Conservation (phyloP, 2,113 vertebrate genomes). For the Boleophthalmus pectinirostris region DNA sequence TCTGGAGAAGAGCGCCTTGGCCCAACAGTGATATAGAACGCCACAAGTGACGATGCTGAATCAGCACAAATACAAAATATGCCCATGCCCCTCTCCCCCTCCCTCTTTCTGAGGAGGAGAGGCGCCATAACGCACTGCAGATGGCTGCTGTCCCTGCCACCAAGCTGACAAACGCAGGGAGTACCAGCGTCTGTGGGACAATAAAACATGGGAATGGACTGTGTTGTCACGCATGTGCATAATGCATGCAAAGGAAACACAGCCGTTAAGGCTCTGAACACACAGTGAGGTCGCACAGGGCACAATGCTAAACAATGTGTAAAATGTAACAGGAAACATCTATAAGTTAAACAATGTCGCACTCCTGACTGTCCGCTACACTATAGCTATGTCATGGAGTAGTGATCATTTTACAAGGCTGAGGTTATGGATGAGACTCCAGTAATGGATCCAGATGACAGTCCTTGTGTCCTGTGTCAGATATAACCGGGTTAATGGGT, state of each 20-base stretch:
- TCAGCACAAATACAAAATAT: conserved; percentile 77
- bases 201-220: conserved; percentile 4
- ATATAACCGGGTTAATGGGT: background rate
- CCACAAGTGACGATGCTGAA: conserved; percentile 59
- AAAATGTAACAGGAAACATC: conserved; percentile 8
- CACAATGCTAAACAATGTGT: conserved; percentile 4
- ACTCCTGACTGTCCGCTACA: conserved; percentile 18
- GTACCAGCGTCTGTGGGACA: conserved; percentile 13
- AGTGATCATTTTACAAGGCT: conserved; percentile 12
- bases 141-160: conserved; percentile 75
- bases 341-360: conserved; percentile 3
- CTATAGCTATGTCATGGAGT: conserved; percentile 1
- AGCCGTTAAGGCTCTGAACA: background rate
- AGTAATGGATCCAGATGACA: background rate
- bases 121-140: conserved; percentile 77
- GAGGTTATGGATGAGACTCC: conserved; percentile 2
- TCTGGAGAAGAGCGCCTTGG: conserved; percentile 33
- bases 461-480: background rate
- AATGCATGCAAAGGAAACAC: background rate
- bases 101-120: conserved; percentile 37
- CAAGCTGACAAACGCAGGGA: conserved; percentile 65
- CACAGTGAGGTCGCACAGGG: background rate
- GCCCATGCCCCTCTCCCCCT: conserved; percentile 40
- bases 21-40: conserved; percentile 61
- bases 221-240: conserved; percentile 1